Evolutionary conservation across 1,140 invertebrate genomes (phyloP), one percentile per base, ranked within the genome.

Genomic region (Adoxophyes honmai): DNA sequence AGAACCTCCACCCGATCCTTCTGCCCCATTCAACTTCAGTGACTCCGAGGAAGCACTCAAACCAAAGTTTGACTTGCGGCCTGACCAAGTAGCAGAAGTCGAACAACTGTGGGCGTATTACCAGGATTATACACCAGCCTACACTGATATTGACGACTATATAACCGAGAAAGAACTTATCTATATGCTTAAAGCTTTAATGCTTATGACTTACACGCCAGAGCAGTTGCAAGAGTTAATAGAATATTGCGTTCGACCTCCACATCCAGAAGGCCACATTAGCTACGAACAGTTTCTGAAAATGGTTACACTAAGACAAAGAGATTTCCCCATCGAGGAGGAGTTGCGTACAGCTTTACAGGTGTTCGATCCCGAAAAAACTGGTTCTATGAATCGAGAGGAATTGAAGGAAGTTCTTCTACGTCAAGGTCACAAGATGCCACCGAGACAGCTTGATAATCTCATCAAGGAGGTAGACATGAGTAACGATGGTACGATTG

Each of bases 381-480:
- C 75, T 35, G 83, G 83, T 34, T 9, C 51, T 9, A 59, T 88
- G 9, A 82, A 86, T 39, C 70, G 81, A 56, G 86, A 86, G 57
- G 63, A 69, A 52, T 57, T 86, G 13, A 84, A 66, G 60, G 83
- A 88, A 54, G 53, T 80, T 6, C 57, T 88, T 14, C 14, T 59
- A 4, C 80, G 76, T 42, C 70, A 73, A 55, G 85, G 85, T 34
- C 58, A 81, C 52, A 88, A 86, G 70, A 76, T 88, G 75, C 42
- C 67, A 0, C 66, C 66, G 16, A 82, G 77, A 52, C 60, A 56
- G 18, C 18, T 88, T 11, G 78, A 84, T 59, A 79, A 76, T 60
- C 64, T 88, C 52, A 78, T 88, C 48, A 86, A 85, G 60, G 86
- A 88, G 71, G 83, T 88, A 8, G 86, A 88, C 53, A 69, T 88